Percentiles rank a stretch among this genome's conserved stretches.
Conservation (phyloP, 1,140 invertebrate genomes). For the Neodiprion virginianus region DNA sequence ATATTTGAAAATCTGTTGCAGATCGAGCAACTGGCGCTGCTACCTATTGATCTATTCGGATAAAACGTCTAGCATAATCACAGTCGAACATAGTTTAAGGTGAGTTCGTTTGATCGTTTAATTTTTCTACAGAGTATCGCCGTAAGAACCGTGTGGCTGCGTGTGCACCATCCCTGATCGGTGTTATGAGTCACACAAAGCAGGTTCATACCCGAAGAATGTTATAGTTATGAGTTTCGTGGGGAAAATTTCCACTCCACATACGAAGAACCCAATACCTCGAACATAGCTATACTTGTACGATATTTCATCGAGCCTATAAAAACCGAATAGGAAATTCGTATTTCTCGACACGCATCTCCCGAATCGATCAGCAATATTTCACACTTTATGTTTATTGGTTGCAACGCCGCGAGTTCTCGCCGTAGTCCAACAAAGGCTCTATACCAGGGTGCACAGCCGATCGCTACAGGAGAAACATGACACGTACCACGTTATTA, state of each 20-base stretch:
- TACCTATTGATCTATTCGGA: too few species aligned
- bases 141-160: too few species aligned
- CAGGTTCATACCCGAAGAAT: too few species aligned
- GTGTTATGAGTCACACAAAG: too few species aligned
- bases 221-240: too few species aligned
- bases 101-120: too few species aligned
- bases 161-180: too few species aligned
- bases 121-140: too few species aligned
- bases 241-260: too few species aligned
- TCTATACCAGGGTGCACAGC: background rate
- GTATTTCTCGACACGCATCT: slow-evolving; percentile 4
- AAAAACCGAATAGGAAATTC: slow-evolving; percentile 7
- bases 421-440: background rate
- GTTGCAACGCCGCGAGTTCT: background rate
- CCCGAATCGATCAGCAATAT: slow-evolving; percentile 7
- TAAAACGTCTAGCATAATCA: background rate
- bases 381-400: slow-evolving; percentile 5
- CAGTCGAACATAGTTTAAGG: too few species aligned
- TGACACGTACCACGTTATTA: background rate
- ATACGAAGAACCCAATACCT: background rate
- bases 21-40: too few species aligned
- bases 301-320: background rate
- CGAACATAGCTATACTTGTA: background rate
- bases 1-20: too few species aligned
- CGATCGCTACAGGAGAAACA: background rate